Conservation (phyloP, 1,140 invertebrate genomes). For the Megalonaias nervosa region DNA sequence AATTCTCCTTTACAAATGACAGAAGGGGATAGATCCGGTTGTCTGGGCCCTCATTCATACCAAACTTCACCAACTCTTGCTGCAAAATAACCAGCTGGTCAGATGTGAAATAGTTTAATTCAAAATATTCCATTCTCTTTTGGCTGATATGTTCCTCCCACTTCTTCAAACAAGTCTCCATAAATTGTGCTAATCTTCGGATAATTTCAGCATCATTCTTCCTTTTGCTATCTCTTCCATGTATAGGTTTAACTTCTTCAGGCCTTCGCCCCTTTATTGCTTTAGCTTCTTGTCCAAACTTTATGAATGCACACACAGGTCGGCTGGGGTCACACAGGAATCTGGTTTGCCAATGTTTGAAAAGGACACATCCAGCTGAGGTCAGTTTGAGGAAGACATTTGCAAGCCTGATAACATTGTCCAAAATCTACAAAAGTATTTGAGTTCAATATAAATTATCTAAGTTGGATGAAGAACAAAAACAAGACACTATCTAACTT, state of each 20-base stretch:
- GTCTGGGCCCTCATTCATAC: conserved; percentile 25
- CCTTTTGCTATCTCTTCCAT: no score
- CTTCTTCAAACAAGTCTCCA: conserved; percentile 58
- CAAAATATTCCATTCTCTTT: conserved; percentile 48
- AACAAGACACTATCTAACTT: no score
- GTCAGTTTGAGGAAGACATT: conserved; percentile 57
- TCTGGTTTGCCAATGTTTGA: conserved; percentile 51
- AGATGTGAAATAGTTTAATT: conserved; percentile 63
- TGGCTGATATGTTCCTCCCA: conserved; percentile 58
- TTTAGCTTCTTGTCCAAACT: conserved; percentile 47
- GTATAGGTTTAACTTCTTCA: no score
- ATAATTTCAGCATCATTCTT: conserved; percentile 25
- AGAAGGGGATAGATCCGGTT: conserved; percentile 51
- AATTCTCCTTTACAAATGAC: conserved; percentile 46
- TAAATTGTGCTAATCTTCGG: conserved; percentile 51
- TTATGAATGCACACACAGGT: conserved; percentile 41
- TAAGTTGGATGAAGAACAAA: no score
- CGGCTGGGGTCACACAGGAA: conserved; percentile 50
- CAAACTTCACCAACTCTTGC: conserved; percentile 52
- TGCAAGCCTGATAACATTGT: conserved; percentile 53
- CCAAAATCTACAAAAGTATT: conserved; percentile 48
- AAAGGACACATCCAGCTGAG: conserved; percentile 59
- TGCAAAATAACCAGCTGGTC: conserved; percentile 64
- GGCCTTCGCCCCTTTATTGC: conserved; percentile 10
- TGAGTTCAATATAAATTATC: no score